Base-by-base conservation (phyloP, 2,113 vertebrate species). In the Chrysochloris asiatica region DNA sequence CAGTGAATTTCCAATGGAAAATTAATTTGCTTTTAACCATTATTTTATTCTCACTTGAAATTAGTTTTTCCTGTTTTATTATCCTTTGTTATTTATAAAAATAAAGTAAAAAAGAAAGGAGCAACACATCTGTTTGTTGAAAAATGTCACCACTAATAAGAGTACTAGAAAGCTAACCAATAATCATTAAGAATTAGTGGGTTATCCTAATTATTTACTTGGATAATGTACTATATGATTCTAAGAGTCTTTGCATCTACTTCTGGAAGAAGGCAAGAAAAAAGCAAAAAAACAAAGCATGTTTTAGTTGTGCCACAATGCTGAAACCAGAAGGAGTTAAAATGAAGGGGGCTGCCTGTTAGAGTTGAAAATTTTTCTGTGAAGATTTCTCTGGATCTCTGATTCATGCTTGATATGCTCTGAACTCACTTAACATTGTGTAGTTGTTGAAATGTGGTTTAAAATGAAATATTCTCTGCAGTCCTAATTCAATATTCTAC, bases 11-110 rank as follows among this genome's bases (percentile, higher is more conserved):
- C 47, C 26, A 95, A 79, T 72, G 36, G n/a, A 75, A 77, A 95
- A 94, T 93, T 93, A 92, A 89, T 19, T 38, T 83, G 45, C n/a
- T 93, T 94, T 84, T 38, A 87, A 95, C 89, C 41, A 91, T 86
- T 95, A 89, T 43, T 91, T 48, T 77, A 83, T 69, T 88, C 79
- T 95, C 21, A 17, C 79, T 83, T 75, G 38, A 90, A 88, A 95
- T 89, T 95, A 81, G 83, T 86, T 95, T 80, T 92, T 7, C 86
- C 76, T 86, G 71, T 93, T 95, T 93, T 81, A 91, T 92, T 89
- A 47, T 85, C 72, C 61, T 91, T 89, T 30, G 56, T 30, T 95
- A 84, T 72, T 50, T 43, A 43, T 79, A 16, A 65, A 65, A 65
- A 65, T 16, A 59, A 30, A 78, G n/a, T n/a, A 95, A 80, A 92